phyloP scores from a whole-genome alignment of 1,140 invertebrate genomes.

The Araneus ventricosus region DNA sequence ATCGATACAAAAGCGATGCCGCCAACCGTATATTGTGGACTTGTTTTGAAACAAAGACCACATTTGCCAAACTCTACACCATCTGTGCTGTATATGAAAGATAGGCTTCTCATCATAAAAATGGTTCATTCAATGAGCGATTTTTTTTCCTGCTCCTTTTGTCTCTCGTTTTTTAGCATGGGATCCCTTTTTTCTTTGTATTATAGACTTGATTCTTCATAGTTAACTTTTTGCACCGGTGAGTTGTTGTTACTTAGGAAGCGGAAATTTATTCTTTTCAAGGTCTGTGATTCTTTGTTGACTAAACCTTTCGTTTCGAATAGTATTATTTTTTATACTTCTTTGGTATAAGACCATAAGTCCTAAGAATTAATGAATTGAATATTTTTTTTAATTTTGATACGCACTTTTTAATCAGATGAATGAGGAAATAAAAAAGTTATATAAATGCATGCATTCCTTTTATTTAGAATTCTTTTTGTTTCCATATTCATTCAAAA shows the following conservation, averaged over 20 bases:
- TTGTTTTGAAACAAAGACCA: slow-evolving; percentile 60
- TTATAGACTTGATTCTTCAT: neutral
- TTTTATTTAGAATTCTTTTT: too few species aligned
- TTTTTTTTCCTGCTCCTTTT: slow-evolving; percentile 35
- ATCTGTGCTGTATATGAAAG: slow-evolving; percentile 34
- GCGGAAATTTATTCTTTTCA: slow-evolving; percentile 50
- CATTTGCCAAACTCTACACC: slow-evolving; percentile 47
- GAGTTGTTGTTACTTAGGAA: slow-evolving; percentile 2
- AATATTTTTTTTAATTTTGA: neutral
- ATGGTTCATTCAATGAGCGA: slow-evolving; percentile 31
- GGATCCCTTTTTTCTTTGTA: neutral
- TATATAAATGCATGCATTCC: too few species aligned
- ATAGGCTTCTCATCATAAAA: slow-evolving; percentile 25
- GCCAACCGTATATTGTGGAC: slow-evolving; percentile 46
- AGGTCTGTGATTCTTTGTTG: neutral
- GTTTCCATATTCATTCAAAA: too few species aligned
- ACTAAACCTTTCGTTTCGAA: neutral
- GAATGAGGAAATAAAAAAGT: too few species aligned
- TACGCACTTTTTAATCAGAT: too few species aligned
- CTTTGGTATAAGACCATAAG: neutral
- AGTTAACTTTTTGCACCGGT: neutral
- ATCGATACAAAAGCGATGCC: slow-evolving; percentile 67
- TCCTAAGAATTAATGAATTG: neutral
- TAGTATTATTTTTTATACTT: neutral
- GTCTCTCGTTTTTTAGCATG: slow-evolving; percentile 3